Base-by-base conservation (phyloP, 2,797 vertebrate genomes). In the Aratinga solstitialis region DNA sequence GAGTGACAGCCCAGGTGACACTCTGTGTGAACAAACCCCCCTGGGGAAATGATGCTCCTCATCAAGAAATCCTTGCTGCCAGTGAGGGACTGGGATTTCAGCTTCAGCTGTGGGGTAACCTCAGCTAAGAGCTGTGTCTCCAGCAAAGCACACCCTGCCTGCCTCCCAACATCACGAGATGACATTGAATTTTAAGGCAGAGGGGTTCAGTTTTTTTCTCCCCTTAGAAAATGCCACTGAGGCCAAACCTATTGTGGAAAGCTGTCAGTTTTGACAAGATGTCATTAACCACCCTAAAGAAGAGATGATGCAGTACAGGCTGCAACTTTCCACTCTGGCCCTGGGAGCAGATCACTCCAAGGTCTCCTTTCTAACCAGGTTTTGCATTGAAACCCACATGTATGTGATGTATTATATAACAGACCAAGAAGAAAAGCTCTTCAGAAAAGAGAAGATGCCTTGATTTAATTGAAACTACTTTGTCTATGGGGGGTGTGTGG, bases 1-100 rank as follows among this genome's bases (percentile, higher is more conserved):
- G 4, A 87, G 62, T 72, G 90, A 89, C 90, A 93, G 88, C 73
- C 38, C 59, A 13, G 65, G 69, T 67, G 91, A 77, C 80, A 51
- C 0, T 0, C 3, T 5, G 24, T 73, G 68, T 3, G n/a, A 48
- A 38, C 30, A 32, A 86, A 76, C 0, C 5, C 43, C 71, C 38
- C 48, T 11, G 50, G 77, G 78, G 82, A 67, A 24, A 54, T 9
- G n/a, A 86, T 34, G 78, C 32, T 92, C 20, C 63, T 73, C 0
- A 9, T 69, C 89, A 72, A 48, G 73, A 34, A 34, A 17, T 1
- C 0, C 3, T 5, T 34, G 77, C 81, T 93, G 89, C 62, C 65
- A 47, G 74, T 0, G 1, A 54, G 48, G 51, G 50, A 63, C 16
- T 38, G 74, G 32, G 48, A 51, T 29, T 62, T 23, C 84, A 92